Base-by-base conservation (phyloP, 92 coral and sea anemone genomes). In the Meandrina meandrites region DNA sequence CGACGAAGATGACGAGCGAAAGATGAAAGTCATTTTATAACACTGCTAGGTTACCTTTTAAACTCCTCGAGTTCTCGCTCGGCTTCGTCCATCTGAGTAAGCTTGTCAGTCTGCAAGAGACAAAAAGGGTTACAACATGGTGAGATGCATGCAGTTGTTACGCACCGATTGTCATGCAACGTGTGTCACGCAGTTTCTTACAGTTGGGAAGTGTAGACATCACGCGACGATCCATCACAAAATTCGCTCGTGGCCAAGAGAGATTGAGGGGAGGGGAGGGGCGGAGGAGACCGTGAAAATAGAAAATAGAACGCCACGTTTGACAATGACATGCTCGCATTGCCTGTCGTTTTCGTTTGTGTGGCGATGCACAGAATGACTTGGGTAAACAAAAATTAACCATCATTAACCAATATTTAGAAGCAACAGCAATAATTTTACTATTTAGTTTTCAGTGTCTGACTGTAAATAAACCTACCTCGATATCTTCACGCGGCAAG, bases 31-130 rank as follows among this genome's bases (percentile, higher is more conserved):
- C 18, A 50, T 5, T 16, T 34, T 36, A 36, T 30, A 6, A 34
- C 10, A 42, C 5, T 13, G 27, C 40, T 78, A 36, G 14, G 1
- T 60, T 78, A 91, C 94, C 94, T 80, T 82, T 91, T 91, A 75
- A 91, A 91, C 79, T 91, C 94, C 42, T 91, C 94, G 74, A 91
- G 86, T 78, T 91, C 94, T 8, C 94, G 86, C 53, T 91, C 94
- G 62, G 94, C 92, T 81, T 91, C 94, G 58, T 91, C 94, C 89
- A 91, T 89, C 75, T 83, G 88, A 4, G 53, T 76, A 8, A 85
- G 88, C 37, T 76, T 85, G 27, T 78, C 83, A 64, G 42, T 86
- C 86, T 87, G 75, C 17, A 34, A 31, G 54, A 48, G 30, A 40
- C n/a, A 8, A 40, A 32, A 34, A 69, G 48, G 1, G 19, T 17